phyloP scores from a whole-genome alignment of 2,113 vertebrate species.

The Malurus cyaneus region DNA sequence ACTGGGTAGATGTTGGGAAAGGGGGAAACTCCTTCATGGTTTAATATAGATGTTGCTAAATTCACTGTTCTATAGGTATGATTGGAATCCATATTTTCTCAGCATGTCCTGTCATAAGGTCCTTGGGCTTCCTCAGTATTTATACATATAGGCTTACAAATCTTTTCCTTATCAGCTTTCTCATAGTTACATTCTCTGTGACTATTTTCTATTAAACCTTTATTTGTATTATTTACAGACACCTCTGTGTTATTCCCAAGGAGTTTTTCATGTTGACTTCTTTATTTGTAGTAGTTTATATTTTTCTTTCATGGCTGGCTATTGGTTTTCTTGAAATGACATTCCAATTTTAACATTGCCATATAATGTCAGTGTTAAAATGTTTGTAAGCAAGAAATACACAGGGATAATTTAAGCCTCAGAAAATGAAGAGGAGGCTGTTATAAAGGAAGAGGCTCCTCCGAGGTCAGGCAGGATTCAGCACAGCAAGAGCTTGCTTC shows the following conservation, averaged over 20 bases:
- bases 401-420: background rate
- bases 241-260: background rate
- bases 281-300: slow-evolving; percentile 5
- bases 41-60: background rate
- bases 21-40: background rate
- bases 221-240: background rate
- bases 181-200: background rate
- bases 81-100: background rate
- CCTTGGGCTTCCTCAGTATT: background rate
- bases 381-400: background rate
- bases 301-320: slow-evolving; percentile 10
- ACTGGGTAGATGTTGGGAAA: background rate
- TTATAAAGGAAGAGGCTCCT: background rate
- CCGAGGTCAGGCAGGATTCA: background rate
- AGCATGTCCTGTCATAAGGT: background rate
- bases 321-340: slow-evolving; percentile 19
- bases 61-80: background rate
- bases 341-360: slow-evolving; percentile 30
- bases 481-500: background rate
- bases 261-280: slow-evolving; percentile 18
- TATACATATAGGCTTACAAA: background rate
- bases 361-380: slow-evolving; percentile 4
- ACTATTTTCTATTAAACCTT: slow-evolving; percentile 14
- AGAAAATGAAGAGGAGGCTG: background rate
- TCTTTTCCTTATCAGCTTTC: background rate